Base-by-base conservation (phyloP, 2,113 vertebrate genomes). In the Muscicapa adusta region DNA sequence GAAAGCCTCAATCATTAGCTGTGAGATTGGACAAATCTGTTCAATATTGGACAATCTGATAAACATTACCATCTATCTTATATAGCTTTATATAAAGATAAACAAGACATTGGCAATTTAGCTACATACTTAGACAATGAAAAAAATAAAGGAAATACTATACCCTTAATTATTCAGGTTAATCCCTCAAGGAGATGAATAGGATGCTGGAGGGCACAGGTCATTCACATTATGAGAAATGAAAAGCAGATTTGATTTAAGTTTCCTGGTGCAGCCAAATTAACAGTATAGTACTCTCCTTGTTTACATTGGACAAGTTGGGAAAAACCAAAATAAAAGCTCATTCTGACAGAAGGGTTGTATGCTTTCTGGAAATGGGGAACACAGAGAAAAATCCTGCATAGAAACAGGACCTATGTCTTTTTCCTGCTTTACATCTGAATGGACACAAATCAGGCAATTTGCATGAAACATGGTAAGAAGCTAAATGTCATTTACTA, bases 81-180 rank as follows among this genome's bases (percentile, higher is more conserved):
- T n/a, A 67, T 8, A 34, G 53, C 77, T 67, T 84, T 68, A 24
- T 17, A 48, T 57, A 50, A 85, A 75, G 19, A 20, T 36, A 67
- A 72, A 51, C 18, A 75, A 56, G 25, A 48, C 12, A 12, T 26
- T 53, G 70, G 24, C 12, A 45, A 7, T 78, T 63, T 28, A n/a
- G 24, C 14, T 83, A 28, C 0, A 0, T 54, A 42, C 23, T 57
- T 61, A 42, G 22, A 28, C 34, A 74, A 16, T 17, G 34, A 51
- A 33, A 60, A 84, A 65, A 83, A n/a, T n/a, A 67, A 78, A 18
- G 48, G 29, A 81, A 15, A 2, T 5, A 53, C 9, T 33, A 6
- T 67, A 53, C 36, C 34, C 36, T 78, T 81, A 45, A 67, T 92
- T 86, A 93, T 75, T 87, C 31, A 87, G 34, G 61, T 34, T 78